Base-by-base conservation (phyloP, 1,140 invertebrate species). In the Cepaea nemoralis region DNA sequence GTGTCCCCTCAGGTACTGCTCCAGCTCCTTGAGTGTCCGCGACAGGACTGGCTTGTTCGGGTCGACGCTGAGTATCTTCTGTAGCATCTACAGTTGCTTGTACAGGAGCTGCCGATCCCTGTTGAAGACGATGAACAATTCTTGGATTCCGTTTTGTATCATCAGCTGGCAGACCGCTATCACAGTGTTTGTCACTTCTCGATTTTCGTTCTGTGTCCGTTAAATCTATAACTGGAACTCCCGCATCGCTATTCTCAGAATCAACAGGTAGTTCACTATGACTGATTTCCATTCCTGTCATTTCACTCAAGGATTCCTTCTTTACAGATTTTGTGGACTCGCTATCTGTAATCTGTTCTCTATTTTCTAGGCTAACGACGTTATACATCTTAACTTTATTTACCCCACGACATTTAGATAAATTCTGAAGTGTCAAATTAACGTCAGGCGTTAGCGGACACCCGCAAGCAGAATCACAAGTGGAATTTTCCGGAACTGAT, bases 41-140 rank as follows among this genome's bases (percentile, higher is more conserved):
- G 10, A 48, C 19, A 39, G 37, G 24, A 24, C 10, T n/a, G 22
- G 8, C 39, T 5, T 40, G 31, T 5, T 45, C 50, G 2, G 8
- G 39, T 27, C 12, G 14, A 16, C 12, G 45, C 31, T 73, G 42
- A 39, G 14, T 31, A 1, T 22, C 42, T 22, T 80, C 69, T 27
- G n/a, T 31, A 27, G 33, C 22, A 31, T 63, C 59, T 24, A 45
- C 14, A 14, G 45, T 12, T 24, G 33, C 45, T 27, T 12, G 5
- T 2, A 22, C 78, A 24, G 78, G 27, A 37, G 69, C 67, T 37
- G 78, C 71, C 78, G 71, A 69, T n/a, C 69, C 35, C 8, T 80
- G 69, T 10, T 69, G 5, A 14, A 80, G 27, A 39, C 78, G 39
- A 55, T 80, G 71, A 24, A 33, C 31, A 6, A 22, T 8, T 16